phyloP scores from a whole-genome alignment of 2,888 invertebrate species.

The Penaeus monodon region DNA sequence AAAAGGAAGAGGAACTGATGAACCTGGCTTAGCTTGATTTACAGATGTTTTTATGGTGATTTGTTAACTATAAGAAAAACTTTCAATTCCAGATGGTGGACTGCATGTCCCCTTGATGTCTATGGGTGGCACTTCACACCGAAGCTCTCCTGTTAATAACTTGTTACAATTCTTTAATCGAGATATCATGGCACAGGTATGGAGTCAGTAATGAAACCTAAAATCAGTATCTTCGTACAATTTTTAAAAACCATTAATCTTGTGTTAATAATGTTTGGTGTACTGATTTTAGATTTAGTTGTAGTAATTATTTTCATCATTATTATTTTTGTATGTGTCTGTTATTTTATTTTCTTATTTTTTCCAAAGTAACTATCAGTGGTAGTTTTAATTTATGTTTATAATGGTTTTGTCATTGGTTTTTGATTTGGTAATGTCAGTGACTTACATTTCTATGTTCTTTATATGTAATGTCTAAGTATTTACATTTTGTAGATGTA shows the following conservation, averaged over 20 bases:
- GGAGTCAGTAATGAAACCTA: not conserved
- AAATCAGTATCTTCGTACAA: not conserved
- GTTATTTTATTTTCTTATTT: not conserved
- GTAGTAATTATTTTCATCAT: not conserved
- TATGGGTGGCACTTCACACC: conserved; percentile 50
- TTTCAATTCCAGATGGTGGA: conserved; percentile 45
- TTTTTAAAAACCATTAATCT: not conserved
- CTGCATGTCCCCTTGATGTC: conserved; percentile 53
- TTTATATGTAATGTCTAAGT: too few species aligned
- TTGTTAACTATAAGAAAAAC: not conserved
- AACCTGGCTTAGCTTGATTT: too few species aligned
- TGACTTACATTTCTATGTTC: too few species aligned
- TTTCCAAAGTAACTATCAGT: not conserved
- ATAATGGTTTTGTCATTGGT: not conserved
- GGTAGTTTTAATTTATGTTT: not conserved
- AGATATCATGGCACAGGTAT: conserved; percentile 61
- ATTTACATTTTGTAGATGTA: too few species aligned
- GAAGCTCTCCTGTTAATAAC: conserved; percentile 55
- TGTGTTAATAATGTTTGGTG: not conserved
- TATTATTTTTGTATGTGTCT: not conserved
- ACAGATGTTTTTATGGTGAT: too few species aligned
- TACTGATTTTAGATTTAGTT: not conserved
- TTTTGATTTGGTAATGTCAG: not conserved
- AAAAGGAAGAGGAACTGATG: too few species aligned
- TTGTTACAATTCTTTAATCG: conserved; percentile 59